phyloP scores from a whole-genome alignment of 2,888 invertebrate species.

The Matsumyia berberina region DNA sequence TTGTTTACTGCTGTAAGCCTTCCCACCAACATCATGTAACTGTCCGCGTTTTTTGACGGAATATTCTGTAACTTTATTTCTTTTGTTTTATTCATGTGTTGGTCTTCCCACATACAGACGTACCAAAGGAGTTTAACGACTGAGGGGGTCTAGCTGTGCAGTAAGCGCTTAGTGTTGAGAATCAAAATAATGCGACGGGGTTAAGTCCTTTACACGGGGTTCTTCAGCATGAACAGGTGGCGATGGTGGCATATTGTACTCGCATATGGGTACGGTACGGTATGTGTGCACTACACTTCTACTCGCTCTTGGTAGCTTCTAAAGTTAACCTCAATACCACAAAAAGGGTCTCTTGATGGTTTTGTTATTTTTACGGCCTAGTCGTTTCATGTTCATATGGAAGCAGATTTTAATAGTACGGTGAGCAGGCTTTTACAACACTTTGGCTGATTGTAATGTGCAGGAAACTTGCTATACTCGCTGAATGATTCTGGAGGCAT shows the following conservation, averaged over 20 bases:
- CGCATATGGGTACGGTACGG: constrained; percentile 16
- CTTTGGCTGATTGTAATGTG: constrained; percentile 60
- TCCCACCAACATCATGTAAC: constrained; percentile 35
- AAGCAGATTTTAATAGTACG: constrained; percentile 57
- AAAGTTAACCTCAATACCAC: constrained; percentile 68
- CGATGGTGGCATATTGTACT: constrained; percentile 61
- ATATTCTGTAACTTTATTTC: constrained; percentile 64
- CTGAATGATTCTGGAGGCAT: constrained; percentile 22
- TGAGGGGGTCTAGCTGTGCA: constrained; percentile 39
- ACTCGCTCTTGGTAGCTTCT: constrained; percentile 33
- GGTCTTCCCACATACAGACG: constrained; percentile 53
- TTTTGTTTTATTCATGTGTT: constrained; percentile 71
- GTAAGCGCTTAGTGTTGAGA: constrained; percentile 51
- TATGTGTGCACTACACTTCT: constrained; percentile 11
- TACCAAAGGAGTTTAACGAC: constrained; percentile 58
- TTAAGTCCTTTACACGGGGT: constrained; percentile 56
- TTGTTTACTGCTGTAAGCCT: constrained; percentile 58
- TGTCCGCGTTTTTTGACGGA: constrained; percentile 37
- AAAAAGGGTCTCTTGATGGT: constrained; percentile 70
- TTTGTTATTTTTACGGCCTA: constrained; percentile 68
- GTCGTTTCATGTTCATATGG: constrained; percentile 45
- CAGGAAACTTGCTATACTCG: constrained; percentile 17
- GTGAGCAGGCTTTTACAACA: constrained; percentile 56
- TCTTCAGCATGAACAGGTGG: constrained; percentile 57
- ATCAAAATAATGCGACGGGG: constrained; percentile 60